These are phyloP conservation scores for Chymomyza caudatula DNA, from an alignment of 2,888 invertebrate species.

Conservation along the genomic window DNA sequence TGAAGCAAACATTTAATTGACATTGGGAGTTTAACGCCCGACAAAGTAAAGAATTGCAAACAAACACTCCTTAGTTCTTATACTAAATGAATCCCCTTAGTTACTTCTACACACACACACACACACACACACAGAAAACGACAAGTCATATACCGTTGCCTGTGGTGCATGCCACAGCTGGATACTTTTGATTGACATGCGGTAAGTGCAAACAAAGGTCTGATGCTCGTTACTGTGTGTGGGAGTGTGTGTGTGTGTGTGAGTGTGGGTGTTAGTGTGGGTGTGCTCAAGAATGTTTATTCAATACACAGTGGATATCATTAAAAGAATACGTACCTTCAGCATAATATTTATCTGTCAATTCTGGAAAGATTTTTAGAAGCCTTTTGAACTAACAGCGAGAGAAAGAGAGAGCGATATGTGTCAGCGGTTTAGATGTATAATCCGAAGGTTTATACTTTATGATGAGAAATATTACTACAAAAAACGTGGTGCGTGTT, in stretches of 20 bases:
- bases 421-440: too few species aligned
- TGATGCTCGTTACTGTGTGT: not conserved
- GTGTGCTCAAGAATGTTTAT: not conserved
- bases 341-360: not conserved
- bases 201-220: conserved; percentile 25
- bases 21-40: conserved; percentile 45
- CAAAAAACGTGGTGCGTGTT: too few species aligned
- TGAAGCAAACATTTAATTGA: conserved; percentile 61
- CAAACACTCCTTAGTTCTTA: conserved; percentile 4
- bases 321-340: not conserved
- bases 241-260: not conserved
- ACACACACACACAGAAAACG: not conserved
- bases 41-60: conserved; percentile 37
- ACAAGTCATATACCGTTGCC: conserved; percentile 37
- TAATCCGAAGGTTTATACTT: too few species aligned
- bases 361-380: not conserved
- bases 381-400: not conserved
- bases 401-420: too few species aligned
- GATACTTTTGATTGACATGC: conserved; percentile 61
- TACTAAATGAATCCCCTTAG: not conserved
- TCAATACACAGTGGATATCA: not conserved
- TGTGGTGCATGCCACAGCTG: conserved; percentile 48
- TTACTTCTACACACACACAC: not conserved
- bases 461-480: too few species aligned
- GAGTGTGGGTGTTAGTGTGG: too few species aligned